phyloP scores from a whole-genome alignment of 2,113 vertebrate genomes.

The Myotis yumanensis region DNA sequence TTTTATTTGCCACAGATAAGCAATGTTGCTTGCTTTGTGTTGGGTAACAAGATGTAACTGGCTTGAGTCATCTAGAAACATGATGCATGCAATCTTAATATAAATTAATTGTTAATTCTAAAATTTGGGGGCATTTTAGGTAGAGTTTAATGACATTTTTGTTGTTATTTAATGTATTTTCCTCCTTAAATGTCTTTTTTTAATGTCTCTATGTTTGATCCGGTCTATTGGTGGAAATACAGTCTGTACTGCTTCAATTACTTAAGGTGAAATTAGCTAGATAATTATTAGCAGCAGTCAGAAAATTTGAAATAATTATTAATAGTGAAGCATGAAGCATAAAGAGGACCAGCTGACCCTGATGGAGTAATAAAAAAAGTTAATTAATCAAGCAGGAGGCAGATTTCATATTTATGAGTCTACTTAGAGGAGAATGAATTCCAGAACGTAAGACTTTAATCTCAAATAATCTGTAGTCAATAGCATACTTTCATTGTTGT shows the following conservation, averaged over 20 bases:
- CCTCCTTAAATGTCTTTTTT: not conserved
- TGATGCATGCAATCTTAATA: not conserved
- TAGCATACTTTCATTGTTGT: not conserved
- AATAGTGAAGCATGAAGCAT: constrained; percentile 67
- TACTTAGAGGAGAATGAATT: constrained; percentile 64
- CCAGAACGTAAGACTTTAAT: constrained; percentile 63
- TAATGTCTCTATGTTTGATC: not conserved
- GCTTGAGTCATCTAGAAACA: not conserved
- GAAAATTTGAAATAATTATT: constrained; percentile 74
- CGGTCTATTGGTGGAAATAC: constrained; percentile 52
- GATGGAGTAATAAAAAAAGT: constrained; percentile 61
- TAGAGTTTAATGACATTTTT: not conserved
- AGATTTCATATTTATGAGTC: constrained; percentile 71
- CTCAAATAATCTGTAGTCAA: constrained; percentile 54
- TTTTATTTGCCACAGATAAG: constrained; percentile 29
- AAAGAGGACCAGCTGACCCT: constrained; percentile 70
- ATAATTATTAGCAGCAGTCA: constrained; percentile 66
- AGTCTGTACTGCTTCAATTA: constrained; percentile 72
- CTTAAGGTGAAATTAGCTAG: constrained; percentile 69
- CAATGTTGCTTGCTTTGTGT: not conserved
- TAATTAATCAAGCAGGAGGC: constrained; percentile 71
- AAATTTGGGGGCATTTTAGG: not conserved
- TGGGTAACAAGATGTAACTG: not conserved
- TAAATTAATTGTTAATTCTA: constrained; percentile 28
- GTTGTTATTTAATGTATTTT: not conserved